Base-by-base conservation (phyloP, 2,797 vertebrate species). In the Dallia pectoralis region DNA sequence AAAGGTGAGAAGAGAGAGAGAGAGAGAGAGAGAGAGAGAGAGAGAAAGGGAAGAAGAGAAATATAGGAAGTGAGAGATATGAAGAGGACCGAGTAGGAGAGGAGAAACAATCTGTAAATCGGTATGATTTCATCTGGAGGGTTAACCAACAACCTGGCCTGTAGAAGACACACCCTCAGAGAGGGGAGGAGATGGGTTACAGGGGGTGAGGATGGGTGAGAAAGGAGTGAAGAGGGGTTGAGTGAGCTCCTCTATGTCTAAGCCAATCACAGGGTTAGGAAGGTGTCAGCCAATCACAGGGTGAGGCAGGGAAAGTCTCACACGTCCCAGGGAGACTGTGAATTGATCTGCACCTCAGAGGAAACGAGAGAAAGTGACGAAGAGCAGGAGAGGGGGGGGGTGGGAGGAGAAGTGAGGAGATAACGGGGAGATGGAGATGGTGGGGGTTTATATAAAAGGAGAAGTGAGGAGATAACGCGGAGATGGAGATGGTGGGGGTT, bases 341-440 rank as follows among this genome's bases (percentile, higher is more conserved):
- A 94, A 93, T 93, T 94, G 93, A 94, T 93, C 92, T 91, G 91
- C 91, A 93, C 91, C 92, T 93, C 74, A 47, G 75, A 80, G 80
- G 85, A 76, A 78, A 81, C 53, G 79, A 81, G 72, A 76, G 22
- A 30, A 59, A 67, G 74, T 53, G 49, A 62, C 2, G 33, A 49
- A 40, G 30, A 69, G 47, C 15, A 51, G 12, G 70, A 48, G 63
- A 62, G 22, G 68, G n/a, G n/a, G n/a, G n/a, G n/a, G n/a, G n/a
- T n/a, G 71, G 64, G 32, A 48, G 72, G 76, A 59, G 63, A 75
- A 79, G 76, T 68, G 48, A 78, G 4, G 65, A 47, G n/a, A 51
- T 4, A 4, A 44, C 33, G 64, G n/a, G n/a, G n/a, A 63, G 19
- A 36, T 6, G 44, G 18, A 18, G 53, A 14, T n/a, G n/a, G n/a